Conservation (phyloP, 2,797 vertebrate species). For the Intellagama lesueurii region DNA sequence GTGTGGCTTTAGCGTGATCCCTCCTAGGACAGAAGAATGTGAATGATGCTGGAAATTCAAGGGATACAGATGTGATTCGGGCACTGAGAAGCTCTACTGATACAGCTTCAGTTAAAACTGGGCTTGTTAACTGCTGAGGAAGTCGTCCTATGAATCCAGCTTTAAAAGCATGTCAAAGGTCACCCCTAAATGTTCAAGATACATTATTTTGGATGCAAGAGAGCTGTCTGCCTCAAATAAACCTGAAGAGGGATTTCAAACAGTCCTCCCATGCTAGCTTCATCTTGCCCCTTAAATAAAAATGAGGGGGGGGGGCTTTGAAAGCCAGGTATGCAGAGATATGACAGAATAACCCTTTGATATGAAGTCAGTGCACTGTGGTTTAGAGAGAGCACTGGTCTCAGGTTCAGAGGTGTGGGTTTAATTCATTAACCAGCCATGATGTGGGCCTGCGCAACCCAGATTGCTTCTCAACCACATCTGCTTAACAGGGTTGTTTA, state of each 20-base stretch:
- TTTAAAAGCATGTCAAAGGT: slow-evolving; percentile 33
- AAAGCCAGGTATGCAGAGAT: not conserved
- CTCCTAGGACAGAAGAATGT: slow-evolving; percentile 61
- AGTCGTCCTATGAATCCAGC: slow-evolving; percentile 49
- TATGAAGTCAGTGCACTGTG: not conserved
- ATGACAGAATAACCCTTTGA: not conserved
- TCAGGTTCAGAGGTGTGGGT: not conserved
- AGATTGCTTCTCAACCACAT: not conserved
- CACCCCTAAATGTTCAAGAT: slow-evolving; percentile 40
- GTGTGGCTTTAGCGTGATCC: slow-evolving; percentile 71
- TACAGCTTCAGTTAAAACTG: slow-evolving; percentile 53
- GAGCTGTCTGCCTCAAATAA: slow-evolving; percentile 20
- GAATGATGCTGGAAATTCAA: slow-evolving; percentile 64
- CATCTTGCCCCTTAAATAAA: not conserved
- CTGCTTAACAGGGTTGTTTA: not conserved
- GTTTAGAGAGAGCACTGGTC: not conserved
- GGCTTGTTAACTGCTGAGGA: slow-evolving; percentile 59
- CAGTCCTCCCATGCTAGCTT: not conserved
- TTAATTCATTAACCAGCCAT: not conserved
- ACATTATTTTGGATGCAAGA: slow-evolving; percentile 26
- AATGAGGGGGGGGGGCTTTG: fast-evolving
- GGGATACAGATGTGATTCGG: slow-evolving; percentile 67
- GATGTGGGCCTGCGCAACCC: not conserved
- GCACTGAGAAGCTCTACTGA: slow-evolving; percentile 30
- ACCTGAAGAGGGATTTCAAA: not conserved